phyloP scores from a whole-genome alignment of 2,797 vertebrate species.

The Spheniscus humboldti region DNA sequence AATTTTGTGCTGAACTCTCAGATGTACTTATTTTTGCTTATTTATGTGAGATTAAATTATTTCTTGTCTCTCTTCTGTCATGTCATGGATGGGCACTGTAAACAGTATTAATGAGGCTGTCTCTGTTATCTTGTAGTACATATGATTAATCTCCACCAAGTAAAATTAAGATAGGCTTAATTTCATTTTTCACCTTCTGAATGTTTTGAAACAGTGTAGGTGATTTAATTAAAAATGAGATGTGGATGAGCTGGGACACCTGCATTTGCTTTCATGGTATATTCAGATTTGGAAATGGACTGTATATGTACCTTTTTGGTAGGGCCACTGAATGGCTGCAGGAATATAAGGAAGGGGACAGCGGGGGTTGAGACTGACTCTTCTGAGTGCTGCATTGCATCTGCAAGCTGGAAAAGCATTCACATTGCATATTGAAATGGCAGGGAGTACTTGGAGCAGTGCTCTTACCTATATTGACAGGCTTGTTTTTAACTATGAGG shows the following conservation, averaged over 20 bases:
- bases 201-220: constrained; percentile 40
- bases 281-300: not conserved
- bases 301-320: not conserved
- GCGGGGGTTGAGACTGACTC: not conserved
- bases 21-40: constrained; percentile 8
- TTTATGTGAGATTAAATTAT: constrained; percentile 48
- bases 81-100: constrained; percentile 15
- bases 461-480: not conserved
- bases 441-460: not conserved
- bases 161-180: constrained; percentile 58
- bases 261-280: not conserved
- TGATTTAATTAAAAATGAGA: constrained; percentile 49
- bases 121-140: constrained; percentile 35
- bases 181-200: constrained; percentile 63
- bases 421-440: not conserved
- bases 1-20: not conserved
- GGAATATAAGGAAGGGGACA: not conserved
- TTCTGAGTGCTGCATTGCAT: not conserved
- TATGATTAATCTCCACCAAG: constrained; percentile 30
- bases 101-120: constrained; percentile 47
- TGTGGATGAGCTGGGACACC: not conserved
- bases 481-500: not conserved
- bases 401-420: not conserved
- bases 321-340: not conserved
- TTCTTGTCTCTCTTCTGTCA: constrained; percentile 45